phyloP scores from a whole-genome alignment of 2,113 vertebrate genomes.

The Pongo pygmaeus region DNA sequence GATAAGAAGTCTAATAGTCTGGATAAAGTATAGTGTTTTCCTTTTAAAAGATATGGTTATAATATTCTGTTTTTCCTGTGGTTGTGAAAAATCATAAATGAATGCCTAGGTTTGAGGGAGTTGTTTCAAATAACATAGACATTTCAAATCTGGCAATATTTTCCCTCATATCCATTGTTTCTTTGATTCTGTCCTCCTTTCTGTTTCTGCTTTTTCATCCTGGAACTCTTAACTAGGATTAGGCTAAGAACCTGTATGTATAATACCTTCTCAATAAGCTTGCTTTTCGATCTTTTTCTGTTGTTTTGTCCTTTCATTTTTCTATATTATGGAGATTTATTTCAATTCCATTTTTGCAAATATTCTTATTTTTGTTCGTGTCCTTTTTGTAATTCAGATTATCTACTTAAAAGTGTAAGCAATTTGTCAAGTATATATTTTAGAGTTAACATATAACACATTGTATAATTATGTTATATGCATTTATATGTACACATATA shows the following conservation, averaged over 20 bases:
- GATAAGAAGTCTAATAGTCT: neutral
- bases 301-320: neutral
- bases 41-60: neutral
- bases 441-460: neutral
- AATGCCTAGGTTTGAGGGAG: neutral
- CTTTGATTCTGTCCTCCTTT: neutral
- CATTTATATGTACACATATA: neutral
- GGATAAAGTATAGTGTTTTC: neutral
- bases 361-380: neutral
- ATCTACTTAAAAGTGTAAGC: neutral
- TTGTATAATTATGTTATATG: neutral
- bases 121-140: neutral
- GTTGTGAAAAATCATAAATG: neutral
- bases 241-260: neutral
- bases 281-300: neutral
- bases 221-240: neutral
- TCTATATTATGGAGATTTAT: neutral
- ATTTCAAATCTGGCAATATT: neutral
- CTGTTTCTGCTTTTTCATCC: neutral
- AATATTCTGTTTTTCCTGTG: neutral
- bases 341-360: neutral
- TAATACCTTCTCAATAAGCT: neutral
- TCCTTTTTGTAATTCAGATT: neutral
- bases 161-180: neutral
- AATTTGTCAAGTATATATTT: neutral